phyloP scores from a whole-genome alignment of 2,113 vertebrate species.

The Hucho hucho region DNA sequence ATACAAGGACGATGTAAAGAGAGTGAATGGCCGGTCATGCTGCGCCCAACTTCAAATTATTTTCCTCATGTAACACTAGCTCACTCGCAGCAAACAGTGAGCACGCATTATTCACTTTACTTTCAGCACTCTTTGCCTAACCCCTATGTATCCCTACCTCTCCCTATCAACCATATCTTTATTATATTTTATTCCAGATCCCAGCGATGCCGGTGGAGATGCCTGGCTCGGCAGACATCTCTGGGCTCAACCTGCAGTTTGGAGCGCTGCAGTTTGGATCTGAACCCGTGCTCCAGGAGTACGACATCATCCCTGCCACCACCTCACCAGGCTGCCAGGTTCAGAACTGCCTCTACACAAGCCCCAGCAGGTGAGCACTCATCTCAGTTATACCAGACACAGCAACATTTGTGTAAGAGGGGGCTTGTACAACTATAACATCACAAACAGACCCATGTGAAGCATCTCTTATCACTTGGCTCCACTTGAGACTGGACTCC shows the following conservation, averaged over 20 bases:
- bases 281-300: constrained; percentile 89
- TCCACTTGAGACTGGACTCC: no score
- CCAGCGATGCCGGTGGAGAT: constrained; percentile 94
- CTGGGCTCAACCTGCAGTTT: constrained; percentile 94
- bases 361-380: constrained; percentile 81
- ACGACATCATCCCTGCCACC: constrained; percentile 82
- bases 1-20: background rate
- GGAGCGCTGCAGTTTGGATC: constrained; percentile 96
- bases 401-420: no score
- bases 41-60: no score
- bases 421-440: background rate
- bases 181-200: constrained; percentile 74
- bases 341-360: constrained; percentile 89
- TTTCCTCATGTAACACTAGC: no score
- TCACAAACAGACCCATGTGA: background rate
- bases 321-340: constrained; percentile 76
- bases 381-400: no score
- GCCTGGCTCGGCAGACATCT: constrained; percentile 93
- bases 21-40: no score
- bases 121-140: no score
- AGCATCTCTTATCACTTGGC: background rate
- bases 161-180: background rate
- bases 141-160: background rate
- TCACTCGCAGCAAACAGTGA: no score
- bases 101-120: no score